phyloP scores from a whole-genome alignment of 2,888 invertebrate genomes.

The Busseola fusca region DNA sequence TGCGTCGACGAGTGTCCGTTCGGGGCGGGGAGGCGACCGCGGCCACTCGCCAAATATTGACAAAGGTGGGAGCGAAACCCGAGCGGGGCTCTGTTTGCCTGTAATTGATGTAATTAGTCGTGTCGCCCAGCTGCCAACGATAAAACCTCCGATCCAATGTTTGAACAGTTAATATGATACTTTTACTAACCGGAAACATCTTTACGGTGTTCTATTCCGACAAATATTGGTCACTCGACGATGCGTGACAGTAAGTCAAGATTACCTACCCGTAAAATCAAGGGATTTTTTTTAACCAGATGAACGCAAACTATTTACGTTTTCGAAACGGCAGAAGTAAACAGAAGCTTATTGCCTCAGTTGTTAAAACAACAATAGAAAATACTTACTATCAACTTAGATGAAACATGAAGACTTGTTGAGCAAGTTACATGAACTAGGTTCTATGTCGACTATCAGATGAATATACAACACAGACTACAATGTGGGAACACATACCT shows the following conservation, averaged over 20 bases:
- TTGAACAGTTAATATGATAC: slow-evolving; percentile 87
- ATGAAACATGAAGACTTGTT: slow-evolving; percentile 14
- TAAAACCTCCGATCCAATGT: slow-evolving; percentile 79
- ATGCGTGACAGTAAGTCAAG: slow-evolving; percentile 81
- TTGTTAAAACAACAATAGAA: slow-evolving; percentile 42
- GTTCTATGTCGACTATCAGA: background rate
- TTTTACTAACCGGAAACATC: slow-evolving; percentile 86
- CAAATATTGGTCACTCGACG: slow-evolving; percentile 87
- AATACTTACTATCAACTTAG: slow-evolving; percentile 7
- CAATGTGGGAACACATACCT: background rate
- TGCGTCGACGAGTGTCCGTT: slow-evolving; percentile 53
- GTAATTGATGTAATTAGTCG: slow-evolving; percentile 89
- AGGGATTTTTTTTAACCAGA: slow-evolving; percentile 34
- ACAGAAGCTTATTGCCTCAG: slow-evolving; percentile 53
- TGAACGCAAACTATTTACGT: slow-evolving; percentile 46
- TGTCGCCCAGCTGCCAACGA: slow-evolving; percentile 85
- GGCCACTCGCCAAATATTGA: slow-evolving; percentile 83
- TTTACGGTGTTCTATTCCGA: slow-evolving; percentile 83
- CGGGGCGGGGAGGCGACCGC: slow-evolving; percentile 62
- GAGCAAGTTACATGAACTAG: background rate
- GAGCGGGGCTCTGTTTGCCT: slow-evolving; percentile 83
- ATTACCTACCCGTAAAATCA: slow-evolving; percentile 68
- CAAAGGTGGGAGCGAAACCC: slow-evolving; percentile 87
- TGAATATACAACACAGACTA: background rate
- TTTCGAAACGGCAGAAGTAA: slow-evolving; percentile 40